Evolutionary conservation across 2,888 invertebrate genomes (phyloP).

Genomic region (Agrochola lota): DNA sequence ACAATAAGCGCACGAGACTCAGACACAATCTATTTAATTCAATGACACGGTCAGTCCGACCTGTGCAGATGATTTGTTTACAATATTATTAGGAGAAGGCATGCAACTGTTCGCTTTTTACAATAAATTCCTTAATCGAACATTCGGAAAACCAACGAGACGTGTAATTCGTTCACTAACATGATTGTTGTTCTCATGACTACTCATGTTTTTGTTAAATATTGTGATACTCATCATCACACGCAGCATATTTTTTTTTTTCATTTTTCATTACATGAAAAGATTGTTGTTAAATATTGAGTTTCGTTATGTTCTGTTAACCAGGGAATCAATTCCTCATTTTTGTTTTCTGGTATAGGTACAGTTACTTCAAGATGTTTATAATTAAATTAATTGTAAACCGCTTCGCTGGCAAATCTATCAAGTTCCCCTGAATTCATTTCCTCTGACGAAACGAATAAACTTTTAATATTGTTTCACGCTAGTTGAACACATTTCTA

Average conservation of each 20-base stretch:
- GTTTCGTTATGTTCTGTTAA: neutral
- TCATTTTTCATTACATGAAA: too few species aligned
- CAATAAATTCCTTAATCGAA: conserved; percentile 1
- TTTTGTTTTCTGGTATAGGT: neutral
- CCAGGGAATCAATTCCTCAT: neutral
- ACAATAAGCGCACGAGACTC: conserved; percentile 18
- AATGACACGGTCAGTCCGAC: conserved; percentile 45
- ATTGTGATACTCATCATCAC: neutral
- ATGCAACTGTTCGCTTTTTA: conserved; percentile 5
- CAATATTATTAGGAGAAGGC: neutral
- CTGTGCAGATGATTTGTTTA: conserved; percentile 35
- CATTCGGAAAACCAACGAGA: neutral
- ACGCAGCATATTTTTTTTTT: neutral
- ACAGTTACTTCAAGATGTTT: neutral
- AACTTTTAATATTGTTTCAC: conserved; percentile 6
- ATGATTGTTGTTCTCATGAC: neutral
- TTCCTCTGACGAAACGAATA: conserved; percentile 4
- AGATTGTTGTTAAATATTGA: neutral
- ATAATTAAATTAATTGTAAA: neutral
- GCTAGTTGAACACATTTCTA: conserved; percentile 14
- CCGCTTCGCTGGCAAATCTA: neutral
- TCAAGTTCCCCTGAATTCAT: neutral
- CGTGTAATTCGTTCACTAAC: neutral
- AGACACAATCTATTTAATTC: conserved; percentile 43
- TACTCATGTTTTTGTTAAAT: neutral